Evolutionary conservation across 2,113 vertebrate genomes (phyloP).

Genomic region (Poicephalus meyeri): DNA sequence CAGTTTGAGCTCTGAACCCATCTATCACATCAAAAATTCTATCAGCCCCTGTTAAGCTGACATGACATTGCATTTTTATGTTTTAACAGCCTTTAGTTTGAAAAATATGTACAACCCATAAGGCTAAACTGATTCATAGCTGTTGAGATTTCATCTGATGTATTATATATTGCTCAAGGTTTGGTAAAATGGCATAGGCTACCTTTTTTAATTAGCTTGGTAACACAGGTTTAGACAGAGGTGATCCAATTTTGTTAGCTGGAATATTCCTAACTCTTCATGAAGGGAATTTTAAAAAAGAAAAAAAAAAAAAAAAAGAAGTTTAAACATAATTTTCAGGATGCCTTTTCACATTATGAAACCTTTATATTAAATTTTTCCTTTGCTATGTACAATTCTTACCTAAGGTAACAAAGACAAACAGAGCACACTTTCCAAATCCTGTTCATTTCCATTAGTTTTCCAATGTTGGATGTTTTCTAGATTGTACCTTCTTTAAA

Average conservation of each 20-base stretch:
- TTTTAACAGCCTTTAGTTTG: slow-evolving; percentile 19
- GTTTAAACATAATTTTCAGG: not conserved
- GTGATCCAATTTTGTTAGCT: not conserved
- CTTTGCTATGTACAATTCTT: not conserved
- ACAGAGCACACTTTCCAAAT: not conserved
- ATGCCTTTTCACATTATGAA: not conserved
- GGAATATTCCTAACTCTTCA: not conserved
- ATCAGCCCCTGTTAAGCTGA: slow-evolving; percentile 19
- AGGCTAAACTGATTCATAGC: not conserved
- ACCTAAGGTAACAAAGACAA: not conserved
- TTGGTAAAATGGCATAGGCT: not conserved
- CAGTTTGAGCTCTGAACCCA: slow-evolving; percentile 23
- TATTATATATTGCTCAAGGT: not conserved
- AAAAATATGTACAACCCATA: not conserved
- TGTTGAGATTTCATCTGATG: not conserved
- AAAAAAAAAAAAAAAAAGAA: not conserved
- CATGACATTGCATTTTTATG: slow-evolving; percentile 29
- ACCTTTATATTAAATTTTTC: not conserved
- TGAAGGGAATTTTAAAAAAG: not conserved
- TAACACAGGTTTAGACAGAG: not conserved
- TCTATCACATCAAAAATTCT: slow-evolving; percentile 29
- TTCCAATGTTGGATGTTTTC: not conserved
- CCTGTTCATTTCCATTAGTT: not conserved
- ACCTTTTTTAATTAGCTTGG: not conserved
- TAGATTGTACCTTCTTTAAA: not conserved